Base-by-base conservation (phyloP, 1,140 invertebrate genomes). In the Drosophila ohnishii region DNA sequence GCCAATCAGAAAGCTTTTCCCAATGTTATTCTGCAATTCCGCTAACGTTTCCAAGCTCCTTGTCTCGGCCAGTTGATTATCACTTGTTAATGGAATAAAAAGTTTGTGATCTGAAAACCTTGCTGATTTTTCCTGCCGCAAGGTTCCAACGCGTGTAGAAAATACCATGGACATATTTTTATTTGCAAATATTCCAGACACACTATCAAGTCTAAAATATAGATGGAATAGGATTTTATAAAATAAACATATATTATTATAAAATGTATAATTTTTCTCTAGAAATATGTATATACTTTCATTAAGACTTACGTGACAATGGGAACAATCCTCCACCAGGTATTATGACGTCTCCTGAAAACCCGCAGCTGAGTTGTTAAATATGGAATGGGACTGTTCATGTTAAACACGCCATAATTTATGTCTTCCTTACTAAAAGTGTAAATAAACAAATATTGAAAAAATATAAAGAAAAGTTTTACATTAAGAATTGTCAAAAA, bases 281-380 rank as follows among this genome's bases (percentile, higher is more conserved):
- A 16, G 14, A 9, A 14, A 19, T 13, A n/a, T 9, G 6, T 19
- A 7, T 13, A 5, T 42, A 5, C 13, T 9, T 32, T 9, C 2
- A 2, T 5, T 4, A 19, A 13, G 30, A 51, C 64, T 66, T 66
- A 84, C 81, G 19, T 34, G 1, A 84, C 51, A 35, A 57, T 45
- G 16, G 81, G 81, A 25, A 53, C 35, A 25, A 85, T 64, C 11
- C 65, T 55, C 81, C 81, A 84, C 81, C 81, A 84, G 8, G 77
- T 78, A 8, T 66, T 74, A 8, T 61, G 69, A 0, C 81, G 61
- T 13, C 72, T 84, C 45, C 64, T 61, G 35, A 74, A 84, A 37
- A 84, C 39, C 16, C 74, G 42, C 3, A 84, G 40, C 5, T 63
- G 73, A 14, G 77, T 83, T n/a, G 57, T 19, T n/a, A 84, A 34